Evolutionary conservation across 1,140 invertebrate genomes (phyloP).

Genomic region (Pteromalus puparum): DNA sequence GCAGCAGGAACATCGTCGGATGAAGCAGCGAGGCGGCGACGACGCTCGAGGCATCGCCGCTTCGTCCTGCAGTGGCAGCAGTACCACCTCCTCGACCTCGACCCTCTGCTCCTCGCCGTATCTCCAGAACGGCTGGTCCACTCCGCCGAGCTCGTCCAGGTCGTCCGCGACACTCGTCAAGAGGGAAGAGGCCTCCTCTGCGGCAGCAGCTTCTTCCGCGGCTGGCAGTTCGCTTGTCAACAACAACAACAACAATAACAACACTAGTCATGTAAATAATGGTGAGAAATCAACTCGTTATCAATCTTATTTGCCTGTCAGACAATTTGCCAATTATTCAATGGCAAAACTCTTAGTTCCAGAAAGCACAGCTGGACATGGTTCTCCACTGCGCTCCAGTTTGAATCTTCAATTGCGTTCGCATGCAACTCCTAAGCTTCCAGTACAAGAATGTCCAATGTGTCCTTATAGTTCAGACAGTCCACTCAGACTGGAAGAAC

Average conservation of each 20-base stretch:
- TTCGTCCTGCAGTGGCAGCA: constrained; percentile 17
- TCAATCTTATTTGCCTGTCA: background rate
- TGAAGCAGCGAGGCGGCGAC: background rate
- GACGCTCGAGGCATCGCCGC: constrained; percentile 26
- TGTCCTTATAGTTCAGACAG: constrained; percentile 87
- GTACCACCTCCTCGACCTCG: constrained; percentile 53
- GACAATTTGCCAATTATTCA: background rate
- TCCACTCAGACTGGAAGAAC: constrained; percentile 85
- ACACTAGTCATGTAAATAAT: constrained; percentile 60
- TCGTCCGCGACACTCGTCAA: background rate
- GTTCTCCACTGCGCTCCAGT: constrained; percentile 76
- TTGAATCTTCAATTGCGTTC: constrained; percentile 75
- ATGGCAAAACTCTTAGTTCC: constrained; percentile 30
- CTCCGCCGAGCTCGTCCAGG: constrained; percentile 51
- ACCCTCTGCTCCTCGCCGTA: constrained; percentile 48
- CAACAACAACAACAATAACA: constrained; percentile 75
- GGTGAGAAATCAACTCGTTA: constrained; percentile 51
- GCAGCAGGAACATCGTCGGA: constrained; percentile 59
- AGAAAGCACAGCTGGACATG: constrained; percentile 67
- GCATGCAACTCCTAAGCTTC: constrained; percentile 70
- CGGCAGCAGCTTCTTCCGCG: background rate
- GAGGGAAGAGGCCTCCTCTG: constrained; percentile 23
- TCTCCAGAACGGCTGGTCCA: constrained; percentile 69
- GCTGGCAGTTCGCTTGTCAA: constrained; percentile 48
- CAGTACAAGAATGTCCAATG: constrained; percentile 82